phyloP scores from a whole-genome alignment of 2,113 vertebrate genomes.

The Calypte anna region DNA sequence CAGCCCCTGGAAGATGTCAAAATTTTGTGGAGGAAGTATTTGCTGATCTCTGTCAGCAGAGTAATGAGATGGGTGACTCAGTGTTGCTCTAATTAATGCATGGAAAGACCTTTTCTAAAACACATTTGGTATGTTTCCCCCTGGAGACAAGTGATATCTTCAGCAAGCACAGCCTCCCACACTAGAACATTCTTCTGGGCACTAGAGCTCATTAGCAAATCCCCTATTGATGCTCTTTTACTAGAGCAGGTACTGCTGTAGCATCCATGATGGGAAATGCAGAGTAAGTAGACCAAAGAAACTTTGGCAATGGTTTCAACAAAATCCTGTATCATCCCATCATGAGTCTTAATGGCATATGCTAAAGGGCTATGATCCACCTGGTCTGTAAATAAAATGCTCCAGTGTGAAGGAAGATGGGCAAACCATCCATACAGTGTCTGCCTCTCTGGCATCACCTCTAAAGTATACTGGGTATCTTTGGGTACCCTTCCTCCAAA shows the following conservation, averaged over 20 bases:
- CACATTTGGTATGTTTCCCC: background rate
- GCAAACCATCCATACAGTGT: background rate
- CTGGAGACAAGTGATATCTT: background rate
- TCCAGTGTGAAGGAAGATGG: background rate
- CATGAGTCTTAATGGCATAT: background rate
- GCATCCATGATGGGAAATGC: background rate
- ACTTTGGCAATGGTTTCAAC: background rate
- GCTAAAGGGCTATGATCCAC: background rate
- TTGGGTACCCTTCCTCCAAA: background rate
- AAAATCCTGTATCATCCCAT: background rate
- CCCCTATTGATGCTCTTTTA: background rate
- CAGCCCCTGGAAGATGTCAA: background rate
- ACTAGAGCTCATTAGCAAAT: background rate
- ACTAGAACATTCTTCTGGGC: background rate
- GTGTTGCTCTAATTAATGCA: slow-evolving; percentile 40
- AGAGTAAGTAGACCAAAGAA: background rate
- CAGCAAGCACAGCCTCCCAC: slow-evolving; percentile 7
- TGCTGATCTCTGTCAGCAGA: slow-evolving; percentile 4
- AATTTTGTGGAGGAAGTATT: slow-evolving; percentile 2
- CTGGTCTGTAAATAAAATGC: background rate
- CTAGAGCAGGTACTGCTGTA: background rate
- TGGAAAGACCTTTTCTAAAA: slow-evolving; percentile 34
- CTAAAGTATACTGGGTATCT: background rate
- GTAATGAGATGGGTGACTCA: slow-evolving; percentile 47
- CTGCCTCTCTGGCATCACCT: background rate